Conservation (phyloP, 64 coral and sea anemone genomes). For the Catalaphyllia jardinei region DNA sequence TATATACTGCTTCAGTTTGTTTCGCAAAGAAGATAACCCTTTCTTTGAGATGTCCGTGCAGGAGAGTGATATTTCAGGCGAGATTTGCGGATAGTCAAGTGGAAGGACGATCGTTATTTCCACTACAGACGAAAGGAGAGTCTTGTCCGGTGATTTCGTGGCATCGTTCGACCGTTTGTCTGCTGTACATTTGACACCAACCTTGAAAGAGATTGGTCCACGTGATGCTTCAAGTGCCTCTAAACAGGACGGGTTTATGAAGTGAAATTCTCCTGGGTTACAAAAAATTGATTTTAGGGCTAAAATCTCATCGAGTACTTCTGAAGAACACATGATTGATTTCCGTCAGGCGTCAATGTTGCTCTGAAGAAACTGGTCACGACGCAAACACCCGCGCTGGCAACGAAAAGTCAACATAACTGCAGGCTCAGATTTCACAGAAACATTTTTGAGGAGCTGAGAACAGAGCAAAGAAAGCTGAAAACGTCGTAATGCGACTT, state of each 20-base stretch:
- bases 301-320: slow-evolving; percentile 36
- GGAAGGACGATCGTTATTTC: slow-evolving; percentile 52
- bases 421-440: neutral
- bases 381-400: neutral
- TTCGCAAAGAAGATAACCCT: slow-evolving; percentile 23
- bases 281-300: slow-evolving; percentile 64
- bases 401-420: neutral
- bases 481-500: neutral
- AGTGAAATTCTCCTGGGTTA: slow-evolving; percentile 51
- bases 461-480: neutral
- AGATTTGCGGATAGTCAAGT: slow-evolving; percentile 47
- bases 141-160: neutral
- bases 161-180: neutral
- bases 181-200: neutral
- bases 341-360: neutral
- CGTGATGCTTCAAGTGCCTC: slow-evolving; percentile 5
- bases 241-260: neutral
- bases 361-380: slow-evolving; percentile 24
- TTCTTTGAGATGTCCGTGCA: slow-evolving; percentile 68
- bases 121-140: neutral
- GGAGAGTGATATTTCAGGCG: slow-evolving; percentile 85
- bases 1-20: slow-evolving; percentile 32
- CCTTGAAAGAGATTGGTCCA: slow-evolving; percentile 10
- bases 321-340: neutral
- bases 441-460: no score